These are phyloP conservation scores for Ectemnius lituratus DNA, from an alignment of 2,888 invertebrate genomes.

Conservation along the genomic window DNA sequence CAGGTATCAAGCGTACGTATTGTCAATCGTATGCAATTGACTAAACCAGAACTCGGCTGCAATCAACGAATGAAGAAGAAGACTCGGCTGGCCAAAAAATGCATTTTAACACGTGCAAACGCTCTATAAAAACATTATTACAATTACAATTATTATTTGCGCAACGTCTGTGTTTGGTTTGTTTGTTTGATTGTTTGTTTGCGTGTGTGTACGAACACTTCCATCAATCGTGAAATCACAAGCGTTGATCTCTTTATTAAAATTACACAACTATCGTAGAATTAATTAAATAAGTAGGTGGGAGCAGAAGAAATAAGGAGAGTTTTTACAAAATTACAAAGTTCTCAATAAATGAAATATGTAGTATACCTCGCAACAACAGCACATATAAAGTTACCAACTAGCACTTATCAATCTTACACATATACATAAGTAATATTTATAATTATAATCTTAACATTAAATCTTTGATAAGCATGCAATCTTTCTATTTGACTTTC, in stretches of 20 bases:
- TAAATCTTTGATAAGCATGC: constrained; percentile 63
- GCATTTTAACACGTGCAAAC: constrained; percentile 60
- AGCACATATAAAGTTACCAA: constrained; percentile 67
- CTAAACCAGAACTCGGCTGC: constrained; percentile 71
- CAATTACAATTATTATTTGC: constrained; percentile 64
- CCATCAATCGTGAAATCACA: constrained; percentile 58
- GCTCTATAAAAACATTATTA: constrained; percentile 64
- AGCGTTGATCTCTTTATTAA: constrained; percentile 57
- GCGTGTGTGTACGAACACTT: too few species aligned
- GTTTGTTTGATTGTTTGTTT: constrained; percentile 30
- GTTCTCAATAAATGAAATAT: constrained; percentile 58
- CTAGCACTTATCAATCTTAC: constrained; percentile 55
- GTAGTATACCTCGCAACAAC: constrained; percentile 66
- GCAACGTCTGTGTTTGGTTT: constrained; percentile 31
- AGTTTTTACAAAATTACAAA: constrained; percentile 68
- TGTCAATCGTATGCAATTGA: constrained; percentile 68
- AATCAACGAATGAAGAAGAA: constrained; percentile 69
- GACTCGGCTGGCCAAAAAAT: constrained; percentile 69
- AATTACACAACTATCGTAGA: constrained; percentile 66
- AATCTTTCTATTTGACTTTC: constrained; percentile 51
- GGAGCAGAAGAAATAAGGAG: constrained; percentile 63
- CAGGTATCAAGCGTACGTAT: constrained; percentile 61
- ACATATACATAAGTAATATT: constrained; percentile 40
- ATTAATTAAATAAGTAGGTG: constrained; percentile 61
- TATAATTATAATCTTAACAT: constrained; percentile 57